Conservation (phyloP, 2,888 invertebrate genomes). For the Coremacera marginata region DNA sequence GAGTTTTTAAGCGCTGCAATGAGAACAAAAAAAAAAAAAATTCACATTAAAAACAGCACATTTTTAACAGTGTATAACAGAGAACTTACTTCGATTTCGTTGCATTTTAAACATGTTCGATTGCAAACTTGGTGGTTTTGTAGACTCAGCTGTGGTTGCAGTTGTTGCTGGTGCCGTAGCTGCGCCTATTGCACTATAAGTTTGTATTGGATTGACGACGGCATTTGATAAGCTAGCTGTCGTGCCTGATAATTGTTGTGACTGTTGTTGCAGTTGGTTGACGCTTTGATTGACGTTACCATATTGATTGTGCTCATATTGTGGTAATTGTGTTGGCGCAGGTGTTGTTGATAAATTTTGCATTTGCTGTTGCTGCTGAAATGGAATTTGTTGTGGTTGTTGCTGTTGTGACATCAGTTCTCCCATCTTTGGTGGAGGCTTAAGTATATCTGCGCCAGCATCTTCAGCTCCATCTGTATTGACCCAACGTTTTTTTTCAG, state of each 20-base stretch:
- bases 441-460: conserved; percentile 65
- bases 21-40: conserved; percentile 11
- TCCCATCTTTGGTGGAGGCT: conserved; percentile 79
- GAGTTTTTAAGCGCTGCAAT: conserved; percentile 82
- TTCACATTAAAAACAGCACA: background rate
- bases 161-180: conserved; percentile 41
- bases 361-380: conserved; percentile 40
- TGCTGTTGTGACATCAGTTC: conserved; percentile 67
- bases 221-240: conserved; percentile 8
- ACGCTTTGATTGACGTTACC: conserved; percentile 18
- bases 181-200: conserved; percentile 31
- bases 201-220: conserved; percentile 34
- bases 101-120: conserved; percentile 86
- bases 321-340: conserved; percentile 41
- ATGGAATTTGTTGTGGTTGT: conserved; percentile 39
- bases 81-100: conserved; percentile 79
- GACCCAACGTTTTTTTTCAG: conserved; percentile 86
- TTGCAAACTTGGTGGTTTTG: conserved; percentile 65
- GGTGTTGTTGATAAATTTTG: conserved; percentile 30
- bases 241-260: conserved; percentile 5
- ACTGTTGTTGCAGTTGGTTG: conserved; percentile 42
- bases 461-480: conserved; percentile 79
- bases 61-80: background rate
- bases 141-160: conserved; percentile 47
- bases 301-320: conserved; percentile 39